These are phyloP conservation scores for Shinisaurus crocodilurus DNA, from an alignment of 2,113 vertebrate genomes.

Conservation along the genomic window DNA sequence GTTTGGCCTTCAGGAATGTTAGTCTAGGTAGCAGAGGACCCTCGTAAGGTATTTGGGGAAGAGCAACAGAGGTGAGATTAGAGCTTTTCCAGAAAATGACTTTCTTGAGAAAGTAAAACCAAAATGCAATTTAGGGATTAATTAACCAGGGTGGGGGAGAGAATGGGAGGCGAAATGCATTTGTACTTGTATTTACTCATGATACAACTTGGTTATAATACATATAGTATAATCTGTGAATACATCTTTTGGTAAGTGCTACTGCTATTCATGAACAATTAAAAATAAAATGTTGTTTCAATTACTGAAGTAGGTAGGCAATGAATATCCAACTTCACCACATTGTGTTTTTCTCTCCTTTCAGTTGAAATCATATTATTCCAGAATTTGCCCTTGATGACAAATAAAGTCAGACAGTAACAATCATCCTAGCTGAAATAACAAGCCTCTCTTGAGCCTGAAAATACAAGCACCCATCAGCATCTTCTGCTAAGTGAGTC, in stretches of 20 bases:
- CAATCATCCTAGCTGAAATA: slow-evolving; percentile 27
- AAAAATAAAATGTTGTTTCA: slow-evolving; percentile 32
- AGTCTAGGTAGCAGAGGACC: no score
- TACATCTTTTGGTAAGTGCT: slow-evolving; percentile 26
- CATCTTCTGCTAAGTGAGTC: slow-evolving; percentile 18
- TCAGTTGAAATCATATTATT: slow-evolving; percentile 49
- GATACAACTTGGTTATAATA: slow-evolving; percentile 35
- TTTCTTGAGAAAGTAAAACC: no score
- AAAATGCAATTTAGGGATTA: no score
- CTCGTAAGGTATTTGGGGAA: no score
- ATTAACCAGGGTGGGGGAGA: background rate
- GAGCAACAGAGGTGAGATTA: no score
- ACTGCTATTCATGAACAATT: slow-evolving; percentile 42
- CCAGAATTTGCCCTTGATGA: slow-evolving; percentile 52
- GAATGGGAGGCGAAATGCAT: background rate
- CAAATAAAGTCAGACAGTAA: slow-evolving; percentile 42
- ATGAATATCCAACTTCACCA: slow-evolving; percentile 13
- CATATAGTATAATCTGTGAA: background rate
- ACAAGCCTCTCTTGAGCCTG: slow-evolving; percentile 29
- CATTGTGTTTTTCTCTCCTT: background rate
- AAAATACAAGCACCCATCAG: slow-evolving; percentile 42
- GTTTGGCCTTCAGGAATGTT: no score
- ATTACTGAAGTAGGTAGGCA: slow-evolving; percentile 24
- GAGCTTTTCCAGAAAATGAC: no score
- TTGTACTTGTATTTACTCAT: slow-evolving; percentile 8